A percentile compares a stretch with the other conserved stretches of the same genome.
phyloP scores from a whole-genome alignment of 2,797 vertebrate species.

The Danio choprae region DNA sequence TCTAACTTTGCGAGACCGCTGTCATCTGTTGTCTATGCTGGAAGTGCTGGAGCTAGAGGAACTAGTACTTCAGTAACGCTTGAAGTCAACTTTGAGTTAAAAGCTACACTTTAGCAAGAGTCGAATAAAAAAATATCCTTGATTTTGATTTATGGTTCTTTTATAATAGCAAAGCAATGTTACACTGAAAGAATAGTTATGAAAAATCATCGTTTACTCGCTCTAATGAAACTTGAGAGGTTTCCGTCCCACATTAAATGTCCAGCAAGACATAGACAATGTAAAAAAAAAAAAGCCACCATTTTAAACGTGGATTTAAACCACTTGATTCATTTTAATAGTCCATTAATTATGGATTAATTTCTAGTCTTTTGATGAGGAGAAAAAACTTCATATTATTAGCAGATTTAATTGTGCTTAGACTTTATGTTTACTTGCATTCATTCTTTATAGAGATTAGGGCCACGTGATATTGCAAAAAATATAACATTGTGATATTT shows the following conservation, averaged over 20 bases:
- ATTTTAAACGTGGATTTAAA: no score
- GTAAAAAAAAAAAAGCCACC: neutral
- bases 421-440: no score
- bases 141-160: neutral
- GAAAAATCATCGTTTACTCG: neutral
- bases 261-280: neutral
- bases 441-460: no score
- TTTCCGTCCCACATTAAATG: neutral
- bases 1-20: neutral
- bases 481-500: no score
- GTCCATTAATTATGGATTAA: no score
- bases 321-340: no score
- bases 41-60: neutral
- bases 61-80: neutral
- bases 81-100: neutral
- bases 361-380: no score
- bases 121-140: neutral
- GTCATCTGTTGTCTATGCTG: neutral
- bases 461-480: no score
- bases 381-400: no score
- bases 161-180: neutral
- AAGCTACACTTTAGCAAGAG: neutral
- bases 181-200: neutral
- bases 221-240: neutral
- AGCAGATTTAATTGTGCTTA: no score